phyloP scores from a whole-genome alignment of 1,140 invertebrate species.

The Apis florea region DNA sequence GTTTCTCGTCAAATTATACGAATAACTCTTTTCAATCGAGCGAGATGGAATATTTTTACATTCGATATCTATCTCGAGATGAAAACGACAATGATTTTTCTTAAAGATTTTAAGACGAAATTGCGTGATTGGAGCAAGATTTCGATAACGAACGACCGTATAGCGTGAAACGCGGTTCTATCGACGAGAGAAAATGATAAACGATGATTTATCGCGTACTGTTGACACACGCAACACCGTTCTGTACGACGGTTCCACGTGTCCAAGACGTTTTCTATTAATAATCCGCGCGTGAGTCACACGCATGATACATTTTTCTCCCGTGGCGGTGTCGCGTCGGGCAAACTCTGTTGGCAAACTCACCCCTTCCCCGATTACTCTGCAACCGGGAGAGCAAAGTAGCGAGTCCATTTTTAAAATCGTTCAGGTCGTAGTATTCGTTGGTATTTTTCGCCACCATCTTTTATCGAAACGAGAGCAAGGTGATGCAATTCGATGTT shows the following conservation, averaged over 20 bases:
- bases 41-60: too few relatives aligned
- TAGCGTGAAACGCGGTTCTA: slow-evolving; percentile 34
- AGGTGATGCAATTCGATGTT: too few relatives aligned
- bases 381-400: too few relatives aligned
- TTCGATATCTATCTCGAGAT: too few relatives aligned
- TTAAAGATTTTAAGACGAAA: too few relatives aligned
- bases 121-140: too few relatives aligned
- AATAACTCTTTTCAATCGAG: too few relatives aligned
- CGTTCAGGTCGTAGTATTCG: accelerated
- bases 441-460: too few relatives aligned
- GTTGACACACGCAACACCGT: slow-evolving; percentile 35
- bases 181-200: slow-evolving; percentile 51
- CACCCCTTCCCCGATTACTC: slow-evolving; percentile 3
- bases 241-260: slow-evolving; percentile 50
- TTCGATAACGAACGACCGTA: slow-evolving; percentile 14
- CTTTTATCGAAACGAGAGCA: too few relatives aligned
- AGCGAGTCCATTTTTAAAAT: too few relatives aligned
- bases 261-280: slow-evolving; percentile 48
- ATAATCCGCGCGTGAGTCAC: slow-evolving; percentile 45
- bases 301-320: background rate
- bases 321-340: background rate
- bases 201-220: slow-evolving; percentile 54
- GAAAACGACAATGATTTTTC: too few relatives aligned
- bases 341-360: background rate
- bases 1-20: too few relatives aligned